A percentile compares a stretch with the other conserved stretches of the same genome.
phyloP scores from a whole-genome alignment of 2,888 invertebrate genomes.

The Orchesella flavescens region DNA sequence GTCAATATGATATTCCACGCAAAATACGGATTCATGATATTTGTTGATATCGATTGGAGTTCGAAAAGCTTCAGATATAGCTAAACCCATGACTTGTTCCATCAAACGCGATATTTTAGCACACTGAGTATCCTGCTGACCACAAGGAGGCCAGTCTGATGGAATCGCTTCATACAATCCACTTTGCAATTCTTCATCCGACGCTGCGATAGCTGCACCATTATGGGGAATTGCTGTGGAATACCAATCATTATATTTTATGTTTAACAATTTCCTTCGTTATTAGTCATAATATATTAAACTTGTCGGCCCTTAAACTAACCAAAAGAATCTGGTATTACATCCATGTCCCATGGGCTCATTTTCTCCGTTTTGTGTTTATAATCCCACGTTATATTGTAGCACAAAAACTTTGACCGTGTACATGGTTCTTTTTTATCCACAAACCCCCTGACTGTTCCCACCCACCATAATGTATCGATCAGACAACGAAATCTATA shows the following conservation, averaged over 20 bases:
- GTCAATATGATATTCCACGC: constrained; percentile 96
- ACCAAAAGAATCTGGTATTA: constrained; percentile 82
- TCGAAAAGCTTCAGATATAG: constrained; percentile 93
- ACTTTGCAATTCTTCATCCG: constrained; percentile 86
- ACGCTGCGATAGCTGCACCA: constrained; percentile 87
- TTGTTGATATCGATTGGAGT: constrained; percentile 94
- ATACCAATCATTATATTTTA: background rate
- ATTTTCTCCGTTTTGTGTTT: constrained; percentile 90
- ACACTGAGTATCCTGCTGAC: constrained; percentile 86
- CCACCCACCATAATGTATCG: constrained; percentile 98
- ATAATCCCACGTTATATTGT: constrained; percentile 91
- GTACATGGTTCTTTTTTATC: constrained; percentile 81
- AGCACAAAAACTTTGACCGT: constrained; percentile 86
- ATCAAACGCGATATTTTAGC: constrained; percentile 82
- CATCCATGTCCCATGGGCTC: constrained; percentile 97
- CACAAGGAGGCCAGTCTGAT: constrained; percentile 74
- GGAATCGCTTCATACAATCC: constrained; percentile 76
- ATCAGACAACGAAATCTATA: constrained; percentile 88
- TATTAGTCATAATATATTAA: background rate
- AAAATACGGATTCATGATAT: constrained; percentile 90
- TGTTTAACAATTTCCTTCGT: too few relatives aligned
- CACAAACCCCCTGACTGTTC: constrained; percentile 83
- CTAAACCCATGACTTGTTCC: constrained; percentile 88
- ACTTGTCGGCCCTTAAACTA: constrained; percentile 72
- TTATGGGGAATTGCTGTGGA: constrained; percentile 81